Percentiles rank a stretch among this genome's conserved stretches.
phyloP scores from a whole-genome alignment of 2,888 invertebrate species.

The Ophion obscuratus region DNA sequence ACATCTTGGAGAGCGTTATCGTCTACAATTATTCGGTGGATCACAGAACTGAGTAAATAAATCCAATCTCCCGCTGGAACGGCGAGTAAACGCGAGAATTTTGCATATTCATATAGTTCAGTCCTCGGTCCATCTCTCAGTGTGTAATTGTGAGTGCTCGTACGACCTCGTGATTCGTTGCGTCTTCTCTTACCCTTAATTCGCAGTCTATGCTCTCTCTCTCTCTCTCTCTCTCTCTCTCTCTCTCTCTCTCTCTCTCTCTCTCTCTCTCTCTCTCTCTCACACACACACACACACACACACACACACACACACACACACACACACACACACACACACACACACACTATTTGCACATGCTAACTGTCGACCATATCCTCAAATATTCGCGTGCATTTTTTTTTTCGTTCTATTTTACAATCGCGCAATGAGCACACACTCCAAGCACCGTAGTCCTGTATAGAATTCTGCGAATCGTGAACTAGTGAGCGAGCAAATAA shows the following conservation, averaged over 20 bases:
- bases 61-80: constrained; percentile 25
- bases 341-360: background rate
- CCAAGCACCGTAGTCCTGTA: background rate
- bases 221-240: constrained; percentile 21
- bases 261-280: constrained; percentile 7
- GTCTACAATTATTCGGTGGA: constrained; percentile 53
- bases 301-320: no score
- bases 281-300: no score
- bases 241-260: constrained; percentile 26
- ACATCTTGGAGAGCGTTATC: background rate
- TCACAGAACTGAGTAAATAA: constrained; percentile 41
- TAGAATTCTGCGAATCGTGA: constrained; percentile 37
- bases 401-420: constrained; percentile 21
- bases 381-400: constrained; percentile 62
- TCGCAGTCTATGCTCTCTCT: constrained; percentile 58
- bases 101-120: constrained; percentile 2
- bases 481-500: constrained; percentile 10
- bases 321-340: no score
- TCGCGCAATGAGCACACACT: constrained; percentile 56
- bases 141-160: constrained; percentile 21
- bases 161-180: constrained; percentile 60
- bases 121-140: constrained; percentile 31
- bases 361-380: constrained; percentile 42
- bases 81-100: constrained; percentile 11
- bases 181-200: constrained; percentile 67